Evolutionary conservation across 2,888 invertebrate genomes (phyloP), one percentile per base, ranked within the genome.

Genomic region (Erebia aethiops): DNA sequence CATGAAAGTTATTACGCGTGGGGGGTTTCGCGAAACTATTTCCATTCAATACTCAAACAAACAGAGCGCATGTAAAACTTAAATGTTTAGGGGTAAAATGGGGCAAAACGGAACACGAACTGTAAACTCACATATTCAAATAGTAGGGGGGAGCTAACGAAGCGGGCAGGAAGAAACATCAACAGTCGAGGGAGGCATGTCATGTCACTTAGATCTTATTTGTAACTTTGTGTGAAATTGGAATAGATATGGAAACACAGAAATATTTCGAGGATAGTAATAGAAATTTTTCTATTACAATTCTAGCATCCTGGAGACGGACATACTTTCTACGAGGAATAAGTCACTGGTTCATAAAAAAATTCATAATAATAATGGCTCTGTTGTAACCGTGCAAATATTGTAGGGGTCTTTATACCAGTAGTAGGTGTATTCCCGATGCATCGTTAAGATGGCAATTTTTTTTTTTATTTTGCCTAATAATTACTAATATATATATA

Each of bases 91-190:
- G 85, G 90, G 90, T 83, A 80, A 80, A 67, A 71, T 81, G 77
- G 82, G 90, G 90, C 83, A 80, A 80, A 67, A 71, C 81, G 76
- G 82, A 85, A 81, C 84, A 83, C 81, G 83, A 87, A 86, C 85
- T 86, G 87, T 85, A 82, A 87, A 87, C 87, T 85, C 89, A 91
- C 89, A 90, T 91, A 92, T 92, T 92, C 92, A 92, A 92, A 92
- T 92, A 92, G 84, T 92, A 92, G 84, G 81, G 86, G 89, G 87
- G 87, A 84, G 83, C 86, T 92, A 92, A 91, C 91, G 92, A 92
- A 89, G 84, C 82, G 82, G 81, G 82, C 70, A 74, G 77, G 76
- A 87, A 87, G 87, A 88, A 88, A 88, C 87, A 87, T 85, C 84
- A 84, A 82, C 82, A 80, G 74, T 66, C 66, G 69, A 49, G 60